Percentiles rank a stretch among this genome's conserved stretches.
These are phyloP conservation scores for Paragorgia papillata DNA, from an alignment of 92 coral and sea anemone genomes.

Conservation along the genomic window DNA sequence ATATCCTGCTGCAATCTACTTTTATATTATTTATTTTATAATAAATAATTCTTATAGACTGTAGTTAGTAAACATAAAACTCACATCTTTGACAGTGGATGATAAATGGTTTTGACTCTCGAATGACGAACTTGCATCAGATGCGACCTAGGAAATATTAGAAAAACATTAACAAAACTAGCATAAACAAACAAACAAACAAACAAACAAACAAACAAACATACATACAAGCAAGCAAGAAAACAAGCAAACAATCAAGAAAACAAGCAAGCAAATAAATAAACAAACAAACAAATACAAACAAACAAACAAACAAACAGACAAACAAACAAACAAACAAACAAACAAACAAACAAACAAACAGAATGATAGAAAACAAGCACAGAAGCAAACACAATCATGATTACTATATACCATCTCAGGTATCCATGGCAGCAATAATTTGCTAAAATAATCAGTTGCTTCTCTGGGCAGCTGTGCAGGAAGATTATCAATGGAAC, in stretches of 20 bases:
- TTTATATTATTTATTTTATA: no score
- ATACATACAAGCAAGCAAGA: no score
- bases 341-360: no score
- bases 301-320: no score
- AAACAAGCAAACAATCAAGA: no score
- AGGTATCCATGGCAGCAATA: constrained; percentile 90
- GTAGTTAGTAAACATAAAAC: no score
- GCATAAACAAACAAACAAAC: neutral
- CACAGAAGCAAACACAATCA: no score
- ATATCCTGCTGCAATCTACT: neutral
- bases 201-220: neutral
- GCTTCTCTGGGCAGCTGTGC: constrained; percentile 98
- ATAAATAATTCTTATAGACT: no score
- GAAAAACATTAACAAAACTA: neutral
- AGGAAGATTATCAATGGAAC: constrained; percentile 97
- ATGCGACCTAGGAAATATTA: constrained; percentile 69
- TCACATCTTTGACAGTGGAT: constrained; percentile 75
- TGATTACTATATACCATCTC: constrained; percentile 92
- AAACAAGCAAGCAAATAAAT: no score
- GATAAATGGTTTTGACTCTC: constrained; percentile 71
- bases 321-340: no score
- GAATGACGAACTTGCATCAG: constrained; percentile 77
- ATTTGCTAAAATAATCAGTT: constrained; percentile 95
- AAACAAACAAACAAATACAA: no score
- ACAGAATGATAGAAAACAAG: neutral